Evolutionary conservation across 1,140 invertebrate species (phyloP).

Genomic region (Drosophila sproati): DNA sequence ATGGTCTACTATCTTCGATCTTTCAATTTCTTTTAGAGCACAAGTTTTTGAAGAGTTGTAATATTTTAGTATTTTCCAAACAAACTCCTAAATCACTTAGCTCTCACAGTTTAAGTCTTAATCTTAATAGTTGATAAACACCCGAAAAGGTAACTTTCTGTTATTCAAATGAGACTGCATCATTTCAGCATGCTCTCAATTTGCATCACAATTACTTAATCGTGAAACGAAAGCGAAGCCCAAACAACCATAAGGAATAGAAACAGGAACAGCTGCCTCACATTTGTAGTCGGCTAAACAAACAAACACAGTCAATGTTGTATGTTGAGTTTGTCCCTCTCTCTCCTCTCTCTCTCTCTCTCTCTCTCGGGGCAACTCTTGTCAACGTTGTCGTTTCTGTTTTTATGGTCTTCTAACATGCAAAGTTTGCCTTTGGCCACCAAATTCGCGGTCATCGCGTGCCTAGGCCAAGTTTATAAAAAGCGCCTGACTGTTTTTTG

Average conservation of each 20-base stretch:
- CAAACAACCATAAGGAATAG: not conserved
- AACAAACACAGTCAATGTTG: not conserved
- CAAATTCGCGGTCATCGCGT: slow-evolving; percentile 72
- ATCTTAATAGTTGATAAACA: too few relatives aligned
- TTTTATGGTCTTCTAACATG: slow-evolving; percentile 73
- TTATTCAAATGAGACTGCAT: not conserved
- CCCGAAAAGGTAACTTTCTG: too few relatives aligned
- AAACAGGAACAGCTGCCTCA: slow-evolving; percentile 15
- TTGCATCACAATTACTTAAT: not conserved
- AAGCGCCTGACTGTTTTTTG: slow-evolving; percentile 29
- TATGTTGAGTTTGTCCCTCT: not conserved
- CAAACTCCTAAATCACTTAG: too few relatives aligned
- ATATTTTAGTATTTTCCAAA: too few relatives aligned
- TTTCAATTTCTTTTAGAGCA: too few relatives aligned
- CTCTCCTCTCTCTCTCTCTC: not conserved
- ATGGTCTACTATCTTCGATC: too few relatives aligned
- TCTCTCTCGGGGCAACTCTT: not conserved
- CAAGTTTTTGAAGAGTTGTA: too few relatives aligned
- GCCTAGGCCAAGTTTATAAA: slow-evolving; percentile 59
- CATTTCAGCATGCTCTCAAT: slow-evolving; percentile 1
- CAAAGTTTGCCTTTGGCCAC: slow-evolving; percentile 56
- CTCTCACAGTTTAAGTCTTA: too few relatives aligned
- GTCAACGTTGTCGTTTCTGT: slow-evolving; percentile 10
- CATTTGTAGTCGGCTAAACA: not conserved
- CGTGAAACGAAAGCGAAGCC: slow-evolving; percentile 13